A percentile compares a stretch with the other conserved stretches of the same genome.
Conservation (phyloP, 2,888 invertebrate genomes). For the Argyra leucocephala region DNA sequence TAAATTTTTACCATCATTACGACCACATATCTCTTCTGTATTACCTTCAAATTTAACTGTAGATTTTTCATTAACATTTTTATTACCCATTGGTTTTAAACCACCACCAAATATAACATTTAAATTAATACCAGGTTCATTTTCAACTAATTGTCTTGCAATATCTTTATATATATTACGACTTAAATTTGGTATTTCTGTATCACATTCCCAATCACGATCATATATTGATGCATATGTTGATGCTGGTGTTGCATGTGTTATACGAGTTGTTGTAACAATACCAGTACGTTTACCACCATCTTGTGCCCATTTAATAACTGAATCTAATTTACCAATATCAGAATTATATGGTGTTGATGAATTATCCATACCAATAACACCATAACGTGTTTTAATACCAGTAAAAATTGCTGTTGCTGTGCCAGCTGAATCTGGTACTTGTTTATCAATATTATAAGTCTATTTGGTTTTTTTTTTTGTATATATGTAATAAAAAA, state of each 20-base stretch:
- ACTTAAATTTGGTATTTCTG: slow-evolving; percentile 34
- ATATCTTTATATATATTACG: slow-evolving; percentile 48
- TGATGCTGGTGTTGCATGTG: slow-evolving; percentile 56
- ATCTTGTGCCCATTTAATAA: slow-evolving; percentile 52
- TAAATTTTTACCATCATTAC: slow-evolving; percentile 50
- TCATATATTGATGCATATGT: slow-evolving; percentile 49
- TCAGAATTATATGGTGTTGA: slow-evolving; percentile 32
- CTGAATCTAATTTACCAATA: slow-evolving; percentile 45
- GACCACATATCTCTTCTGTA: slow-evolving; percentile 40
- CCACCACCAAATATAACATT: slow-evolving; percentile 59
- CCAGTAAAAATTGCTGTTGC: slow-evolving; percentile 59
- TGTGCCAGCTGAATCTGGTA: slow-evolving; percentile 60
- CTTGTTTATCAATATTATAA: slow-evolving; percentile 60
- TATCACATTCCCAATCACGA: slow-evolving; percentile 54
- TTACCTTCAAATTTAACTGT: slow-evolving; percentile 32
- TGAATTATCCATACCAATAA: slow-evolving; percentile 46
- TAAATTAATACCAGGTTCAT: slow-evolving; percentile 51
- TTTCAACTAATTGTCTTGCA: slow-evolving; percentile 53
- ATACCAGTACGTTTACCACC: slow-evolving; percentile 52
- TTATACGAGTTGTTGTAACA: slow-evolving; percentile 57
- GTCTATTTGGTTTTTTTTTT: too few relatives aligned
- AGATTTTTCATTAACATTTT: slow-evolving; percentile 26
- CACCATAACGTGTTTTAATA: slow-evolving; percentile 51
- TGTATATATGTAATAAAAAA: too few relatives aligned
- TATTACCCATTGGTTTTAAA: slow-evolving; percentile 43